Percentiles rank a stretch among this genome's conserved stretches.
phyloP scores from a whole-genome alignment of 2,797 vertebrate genomes.

The Centropyge bicolor region DNA sequence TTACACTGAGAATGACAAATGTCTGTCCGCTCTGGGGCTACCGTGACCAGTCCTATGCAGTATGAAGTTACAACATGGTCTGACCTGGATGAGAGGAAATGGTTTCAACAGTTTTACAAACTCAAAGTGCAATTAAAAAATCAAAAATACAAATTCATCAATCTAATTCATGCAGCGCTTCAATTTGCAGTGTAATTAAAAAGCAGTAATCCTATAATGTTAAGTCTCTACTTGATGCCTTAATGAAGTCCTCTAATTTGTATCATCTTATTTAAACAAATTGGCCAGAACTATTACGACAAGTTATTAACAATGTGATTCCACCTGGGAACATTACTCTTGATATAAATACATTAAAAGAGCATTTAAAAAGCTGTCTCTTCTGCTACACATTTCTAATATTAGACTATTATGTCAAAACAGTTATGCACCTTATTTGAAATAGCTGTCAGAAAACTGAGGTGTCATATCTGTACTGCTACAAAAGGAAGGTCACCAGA shows the following conservation, averaged over 20 bases:
- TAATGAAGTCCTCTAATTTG: neutral
- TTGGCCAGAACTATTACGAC: neutral
- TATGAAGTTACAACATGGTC: neutral
- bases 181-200: neutral
- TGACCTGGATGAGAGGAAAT: neutral
- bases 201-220: neutral
- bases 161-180: neutral
- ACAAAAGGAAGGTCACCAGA: slow-evolving; percentile 17
- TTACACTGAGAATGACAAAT: slow-evolving; percentile 6
- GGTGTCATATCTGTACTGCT: slow-evolving; percentile 24
- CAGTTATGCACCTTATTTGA: neutral
- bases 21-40: neutral
- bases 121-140: neutral
- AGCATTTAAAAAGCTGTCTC: neutral
- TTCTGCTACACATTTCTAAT: slow-evolving; percentile 13
- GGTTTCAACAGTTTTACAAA: neutral
- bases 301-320: neutral
- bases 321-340: neutral
- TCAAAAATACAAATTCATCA: neutral
- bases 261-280: neutral
- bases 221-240: neutral
- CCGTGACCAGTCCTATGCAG: neutral
- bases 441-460: slow-evolving; percentile 21
- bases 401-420: neutral
- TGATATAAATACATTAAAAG: neutral